Evolutionary conservation across 1,140 invertebrate genomes (phyloP), one percentile per base, ranked within the genome.

Genomic region (Drosophila sp.): DNA sequence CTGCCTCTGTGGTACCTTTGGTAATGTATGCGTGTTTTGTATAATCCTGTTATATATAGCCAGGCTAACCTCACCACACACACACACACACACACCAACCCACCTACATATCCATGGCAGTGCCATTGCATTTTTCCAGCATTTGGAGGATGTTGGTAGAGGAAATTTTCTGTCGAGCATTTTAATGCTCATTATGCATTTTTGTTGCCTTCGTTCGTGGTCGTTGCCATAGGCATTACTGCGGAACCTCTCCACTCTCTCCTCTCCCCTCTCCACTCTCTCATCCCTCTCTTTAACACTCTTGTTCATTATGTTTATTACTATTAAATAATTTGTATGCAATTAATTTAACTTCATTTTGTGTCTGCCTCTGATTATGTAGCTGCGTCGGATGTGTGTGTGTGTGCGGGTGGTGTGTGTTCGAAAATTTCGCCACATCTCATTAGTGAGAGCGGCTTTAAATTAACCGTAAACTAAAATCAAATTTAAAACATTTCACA

Each of bases 281-380:
- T 44, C 58, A 32, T 17, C 57, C 60, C 65, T 67, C 23, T 67
- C 23, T 50, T 50, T 27, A 50, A 27, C 70, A 76, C 76, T 63
- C 80, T 75, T 79, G 84, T 87, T 83, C 89, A 87, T 89, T 87
- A 87, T 87, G 83, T 89, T 87, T 89, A 87, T 87, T 87, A 89
- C 83, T 87, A 86, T 87, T 87, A 87, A 87, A 87, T 89, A 87
- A 87, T 87, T 87, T 87, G 84, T 87, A 87, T 87, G 83, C 84
- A 87, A 87, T 87, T 87, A 89, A 87, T 87, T 87, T 87, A 83
- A 72, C 70, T 65, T 58, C 72, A 77, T 54, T 69, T 69, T 62
- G 71, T 72, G 64, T 66, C 50, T 65, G 57, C 61, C 70, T 62
- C 69, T 84, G 82, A 82, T 79, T 85, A 72, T 70, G 60, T 62